A percentile compares a stretch with the other conserved stretches of the same genome.
Conservation (phyloP, 1,140 invertebrate species). For the Macrobrachium rosenbergii region DNA sequence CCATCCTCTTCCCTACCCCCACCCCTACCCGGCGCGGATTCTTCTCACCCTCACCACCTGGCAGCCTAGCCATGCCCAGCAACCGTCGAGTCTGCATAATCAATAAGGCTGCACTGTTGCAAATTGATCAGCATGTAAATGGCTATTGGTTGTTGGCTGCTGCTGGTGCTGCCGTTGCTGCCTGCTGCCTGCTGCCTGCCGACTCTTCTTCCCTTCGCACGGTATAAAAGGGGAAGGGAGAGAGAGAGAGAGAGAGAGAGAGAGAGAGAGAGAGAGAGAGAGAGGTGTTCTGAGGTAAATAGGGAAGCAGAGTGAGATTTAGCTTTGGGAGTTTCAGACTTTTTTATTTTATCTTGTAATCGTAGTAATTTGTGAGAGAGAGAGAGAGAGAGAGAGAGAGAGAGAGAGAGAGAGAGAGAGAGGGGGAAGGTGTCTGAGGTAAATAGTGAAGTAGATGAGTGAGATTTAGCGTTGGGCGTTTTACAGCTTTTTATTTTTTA, state of each 20-base stretch:
- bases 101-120: conserved; percentile 31
- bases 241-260: no score
- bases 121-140: conserved; percentile 59
- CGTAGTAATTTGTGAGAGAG: background rate
- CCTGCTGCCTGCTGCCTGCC: background rate
- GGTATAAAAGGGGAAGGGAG: no score
- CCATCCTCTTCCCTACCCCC: background rate
- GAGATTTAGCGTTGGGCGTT: no score
- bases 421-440: no score
- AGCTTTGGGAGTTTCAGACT: no score
- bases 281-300: no score
- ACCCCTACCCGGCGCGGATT: background rate
- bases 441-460: background rate
- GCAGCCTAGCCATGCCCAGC: background rate
- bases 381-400: no score
- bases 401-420: no score
- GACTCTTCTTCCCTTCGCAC: no score
- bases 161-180: background rate
- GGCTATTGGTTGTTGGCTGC: conserved; percentile 41
- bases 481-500: background rate
- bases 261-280: no score
- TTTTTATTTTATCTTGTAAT: background rate
- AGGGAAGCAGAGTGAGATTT: no score
- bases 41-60: no score
- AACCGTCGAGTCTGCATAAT: conserved; percentile 30